Base-by-base conservation (phyloP, 2,888 invertebrate species). In the Nesidiocoris tenuis region DNA sequence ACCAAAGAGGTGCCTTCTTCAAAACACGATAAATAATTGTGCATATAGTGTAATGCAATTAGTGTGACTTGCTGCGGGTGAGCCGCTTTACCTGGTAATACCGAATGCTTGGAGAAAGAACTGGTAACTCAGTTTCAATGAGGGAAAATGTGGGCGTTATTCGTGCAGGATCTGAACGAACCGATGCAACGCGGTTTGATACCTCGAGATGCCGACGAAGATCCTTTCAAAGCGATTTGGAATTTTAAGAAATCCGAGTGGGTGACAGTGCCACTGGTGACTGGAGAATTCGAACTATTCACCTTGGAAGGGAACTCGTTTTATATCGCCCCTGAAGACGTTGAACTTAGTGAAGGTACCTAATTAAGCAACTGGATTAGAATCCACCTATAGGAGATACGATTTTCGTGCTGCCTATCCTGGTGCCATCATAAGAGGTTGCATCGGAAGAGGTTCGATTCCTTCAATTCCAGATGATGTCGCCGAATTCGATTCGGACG, bases 151-250 rank as follows among this genome's bases (percentile, higher is more conserved):
- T n/a, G n/a, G n/a, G n/a, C n/a, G n/a, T n/a, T n/a, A n/a, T n/a
- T n/a, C n/a, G n/a, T n/a, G n/a, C 57, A 71, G 71, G 61, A 71
- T 24, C 18, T 71, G 17, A 71, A 71, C 17, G 71, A 71, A 55
- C 71, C 71, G 19, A 39, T 59, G 19, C 71, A 71, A 18, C 71
- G 71, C 0, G 71, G 71, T 2, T 55, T 71, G 18, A 61, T 61
- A 24, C 71, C 71, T 17, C 2, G 61, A 3, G 71, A 71, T 19
- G 71, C 71, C 17, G 71, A 71, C 7, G 71, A 61, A 19, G 71
- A 71, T 19, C 2, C 17, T 1, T 18, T 18, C 25, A 71, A 18
- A 22, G 54, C 55, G 1, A 61, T 25, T 16, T 71, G 71, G 71
- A 71, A 25, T 22, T 71, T 71, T 61, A 71, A 61, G 21, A 68